These are phyloP conservation scores for Natrix natrix DNA, from an alignment of 2,797 vertebrate genomes.

Conservation along the genomic window DNA sequence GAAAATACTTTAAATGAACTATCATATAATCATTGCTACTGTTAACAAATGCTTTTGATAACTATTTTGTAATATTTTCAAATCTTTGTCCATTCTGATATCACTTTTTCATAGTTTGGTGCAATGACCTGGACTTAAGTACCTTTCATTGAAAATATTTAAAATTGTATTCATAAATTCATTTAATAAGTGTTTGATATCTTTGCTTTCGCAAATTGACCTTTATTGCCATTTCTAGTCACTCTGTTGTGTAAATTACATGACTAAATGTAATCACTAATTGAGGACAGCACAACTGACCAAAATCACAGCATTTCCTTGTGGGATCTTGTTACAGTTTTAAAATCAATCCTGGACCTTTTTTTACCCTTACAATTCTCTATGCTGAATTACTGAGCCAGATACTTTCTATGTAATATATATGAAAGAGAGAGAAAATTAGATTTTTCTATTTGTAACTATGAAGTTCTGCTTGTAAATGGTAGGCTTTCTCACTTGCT, in stretches of 20 bases:
- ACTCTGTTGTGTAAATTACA: neutral
- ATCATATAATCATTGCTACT: neutral
- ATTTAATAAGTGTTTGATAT: neutral
- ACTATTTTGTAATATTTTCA: neutral
- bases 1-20: neutral
- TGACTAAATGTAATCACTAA: neutral
- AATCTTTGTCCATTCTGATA: neutral
- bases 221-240: neutral
- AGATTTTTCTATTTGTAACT: neutral
- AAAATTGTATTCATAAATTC: neutral
- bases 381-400: neutral
- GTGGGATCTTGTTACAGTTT: neutral
- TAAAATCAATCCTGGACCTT: neutral
- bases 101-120: neutral
- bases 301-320: neutral
- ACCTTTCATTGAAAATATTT: neutral
- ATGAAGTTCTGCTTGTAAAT: neutral
- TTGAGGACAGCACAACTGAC: neutral
- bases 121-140: neutral
- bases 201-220: neutral
- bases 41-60: neutral
- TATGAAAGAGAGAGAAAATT: neutral
- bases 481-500: neutral
- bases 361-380: neutral
- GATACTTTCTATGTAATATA: neutral